A percentile compares a stretch with the other conserved stretches of the same genome.
Conservation (phyloP, 2,888 invertebrate genomes). For the Cantharis lateralis region DNA sequence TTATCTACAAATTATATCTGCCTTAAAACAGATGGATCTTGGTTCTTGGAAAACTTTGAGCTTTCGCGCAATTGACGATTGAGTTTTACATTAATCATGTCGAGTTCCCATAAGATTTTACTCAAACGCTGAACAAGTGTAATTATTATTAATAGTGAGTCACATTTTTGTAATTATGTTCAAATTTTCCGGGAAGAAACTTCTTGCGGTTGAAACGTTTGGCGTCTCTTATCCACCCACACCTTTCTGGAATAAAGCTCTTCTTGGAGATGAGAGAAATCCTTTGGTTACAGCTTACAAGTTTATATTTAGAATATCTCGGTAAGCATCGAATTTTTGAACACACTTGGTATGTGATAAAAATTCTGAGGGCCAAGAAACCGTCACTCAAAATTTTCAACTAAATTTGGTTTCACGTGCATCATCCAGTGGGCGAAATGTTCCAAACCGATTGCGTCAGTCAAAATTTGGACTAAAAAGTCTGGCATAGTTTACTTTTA, state of each 20-base stretch:
- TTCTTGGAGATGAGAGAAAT: neutral
- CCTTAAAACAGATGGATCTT: constrained; percentile 12
- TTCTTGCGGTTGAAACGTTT: constrained; percentile 2
- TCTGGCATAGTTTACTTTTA: neutral
- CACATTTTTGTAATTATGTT: constrained; percentile 17
- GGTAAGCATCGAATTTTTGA: neutral
- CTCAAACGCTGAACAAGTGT: constrained; percentile 12
- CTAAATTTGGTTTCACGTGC: neutral
- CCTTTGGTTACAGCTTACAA: neutral
- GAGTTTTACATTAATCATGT: constrained; percentile 8
- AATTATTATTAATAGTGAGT: constrained; percentile 26
- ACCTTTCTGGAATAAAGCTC: neutral
- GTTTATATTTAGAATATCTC: neutral
- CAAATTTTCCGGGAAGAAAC: constrained; percentile 10
- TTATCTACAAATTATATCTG: constrained; percentile 25
- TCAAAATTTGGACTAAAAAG: neutral
- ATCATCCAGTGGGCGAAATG: neutral
- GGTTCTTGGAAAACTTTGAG: constrained; percentile 14
- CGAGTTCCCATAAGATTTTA: neutral
- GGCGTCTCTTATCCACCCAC: neutral
- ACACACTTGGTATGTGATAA: neutral
- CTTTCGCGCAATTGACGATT: constrained; percentile 16
- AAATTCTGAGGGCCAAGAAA: neutral
- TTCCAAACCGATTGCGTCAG: neutral
- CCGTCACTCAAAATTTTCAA: neutral